Evolutionary conservation across 2,797 vertebrate genomes (phyloP).

Genomic region (Anabas testudineus): DNA sequence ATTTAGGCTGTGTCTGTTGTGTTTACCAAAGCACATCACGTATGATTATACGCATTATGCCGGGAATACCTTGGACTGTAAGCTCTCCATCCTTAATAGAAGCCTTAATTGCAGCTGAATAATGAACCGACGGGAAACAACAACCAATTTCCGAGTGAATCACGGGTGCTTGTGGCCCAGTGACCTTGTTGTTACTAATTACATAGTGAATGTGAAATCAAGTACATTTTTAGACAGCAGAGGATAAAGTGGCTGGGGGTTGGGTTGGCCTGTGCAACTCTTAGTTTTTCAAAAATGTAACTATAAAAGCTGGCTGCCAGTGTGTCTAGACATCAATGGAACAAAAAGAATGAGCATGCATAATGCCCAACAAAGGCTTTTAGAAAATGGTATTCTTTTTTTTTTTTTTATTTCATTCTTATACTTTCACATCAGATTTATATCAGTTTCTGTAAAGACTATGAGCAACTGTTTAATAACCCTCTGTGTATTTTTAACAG

Average conservation of each 20-base stretch:
- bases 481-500: too few species aligned
- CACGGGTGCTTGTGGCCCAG: conserved; percentile 87
- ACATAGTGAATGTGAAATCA: conserved; percentile 90
- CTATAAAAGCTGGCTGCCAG: too few species aligned
- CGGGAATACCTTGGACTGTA: conserved; percentile 83
- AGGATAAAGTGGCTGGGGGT: conserved; percentile 55
- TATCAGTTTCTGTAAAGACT: too few species aligned
- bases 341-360: too few species aligned
- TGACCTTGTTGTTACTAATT: conserved; percentile 91
- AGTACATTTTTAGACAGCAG: conserved; percentile 87
- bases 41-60: conserved; percentile 56
- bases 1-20: conserved; percentile 35
- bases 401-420: too few species aligned
- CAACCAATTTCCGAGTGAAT: conserved; percentile 86
- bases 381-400: too few species aligned
- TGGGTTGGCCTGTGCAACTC: neutral
- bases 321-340: too few species aligned
- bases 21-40: conserved; percentile 40
- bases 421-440: too few species aligned
- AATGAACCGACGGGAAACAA: conserved; percentile 86
- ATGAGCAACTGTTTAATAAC: too few species aligned
- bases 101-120: conserved; percentile 77
- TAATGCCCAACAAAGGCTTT: too few species aligned
- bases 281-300: too few species aligned
- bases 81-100: conserved; percentile 87